phyloP scores from a whole-genome alignment of 2,888 invertebrate species.

The Drosophila kambysellisi region DNA sequence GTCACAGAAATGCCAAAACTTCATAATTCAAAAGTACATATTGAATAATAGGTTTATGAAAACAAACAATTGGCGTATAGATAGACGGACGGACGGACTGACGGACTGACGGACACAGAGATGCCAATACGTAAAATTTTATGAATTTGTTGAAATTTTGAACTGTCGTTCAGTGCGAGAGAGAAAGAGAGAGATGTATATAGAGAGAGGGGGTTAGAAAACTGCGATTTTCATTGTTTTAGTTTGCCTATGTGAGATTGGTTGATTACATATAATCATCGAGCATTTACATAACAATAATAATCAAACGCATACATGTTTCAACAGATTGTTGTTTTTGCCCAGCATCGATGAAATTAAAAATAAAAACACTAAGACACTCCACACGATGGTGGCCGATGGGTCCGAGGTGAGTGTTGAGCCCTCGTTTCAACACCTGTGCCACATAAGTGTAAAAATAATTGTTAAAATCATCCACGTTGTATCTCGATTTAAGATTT shows the following conservation, averaged over 20 bases:
- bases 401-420: conserved; percentile 61
- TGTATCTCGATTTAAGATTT: background rate
- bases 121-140: conserved; percentile 67
- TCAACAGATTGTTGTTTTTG: conserved; percentile 46
- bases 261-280: conserved; percentile 34
- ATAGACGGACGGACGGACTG: conserved; percentile 1
- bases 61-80: conserved; percentile 59
- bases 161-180: conserved; percentile 30
- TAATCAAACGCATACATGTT: conserved; percentile 16
- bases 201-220: background rate
- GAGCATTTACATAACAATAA: conserved; percentile 33
- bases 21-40: conserved; percentile 69
- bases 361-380: conserved; percentile 27
- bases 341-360: conserved; percentile 32
- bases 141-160: conserved; percentile 64
- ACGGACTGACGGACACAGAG: conserved; percentile 7
- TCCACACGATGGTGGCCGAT: conserved; percentile 28
- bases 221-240: conserved; percentile 7
- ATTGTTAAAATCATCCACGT: background rate
- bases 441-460: conserved; percentile 14
- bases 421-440: conserved; percentile 51
- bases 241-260: conserved; percentile 15
- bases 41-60: conserved; percentile 67
- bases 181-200: background rate
- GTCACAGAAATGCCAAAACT: conserved; percentile 66